These are phyloP conservation scores for Todiramphus saurophagus DNA, from an alignment of 2,113 vertebrate genomes.

Conservation along the genomic window DNA sequence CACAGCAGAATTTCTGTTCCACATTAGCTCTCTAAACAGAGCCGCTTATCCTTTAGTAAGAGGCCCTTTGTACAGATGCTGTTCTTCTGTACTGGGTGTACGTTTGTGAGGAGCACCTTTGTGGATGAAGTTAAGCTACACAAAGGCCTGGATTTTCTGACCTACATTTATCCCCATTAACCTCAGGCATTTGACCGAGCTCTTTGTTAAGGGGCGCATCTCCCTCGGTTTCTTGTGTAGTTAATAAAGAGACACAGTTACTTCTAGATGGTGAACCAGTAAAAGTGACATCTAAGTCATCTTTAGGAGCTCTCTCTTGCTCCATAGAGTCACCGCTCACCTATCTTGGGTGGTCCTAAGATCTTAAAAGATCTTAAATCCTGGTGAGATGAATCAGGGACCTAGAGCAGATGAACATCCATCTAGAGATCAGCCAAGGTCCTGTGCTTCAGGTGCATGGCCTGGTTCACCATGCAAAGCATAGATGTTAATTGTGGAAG, in stretches of 20 bases:
- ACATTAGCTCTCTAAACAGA: background rate
- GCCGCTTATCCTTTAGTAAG: background rate
- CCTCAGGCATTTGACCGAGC: background rate
- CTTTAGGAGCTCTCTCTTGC: background rate
- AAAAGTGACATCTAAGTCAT: background rate
- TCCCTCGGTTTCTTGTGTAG: background rate
- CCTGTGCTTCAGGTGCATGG: background rate
- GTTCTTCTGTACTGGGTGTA: background rate
- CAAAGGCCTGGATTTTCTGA: background rate
- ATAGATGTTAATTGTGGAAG: background rate
- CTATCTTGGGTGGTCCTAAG: background rate
- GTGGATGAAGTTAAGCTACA: background rate
- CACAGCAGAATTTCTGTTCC: background rate
- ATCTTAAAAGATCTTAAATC: background rate
- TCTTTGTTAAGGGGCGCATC: background rate
- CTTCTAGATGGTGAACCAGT: background rate
- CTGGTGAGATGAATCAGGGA: background rate
- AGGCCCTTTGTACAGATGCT: background rate
- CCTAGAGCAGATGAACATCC: background rate
- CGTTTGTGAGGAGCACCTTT: background rate
- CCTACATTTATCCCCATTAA: background rate
- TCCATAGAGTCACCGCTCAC: background rate
- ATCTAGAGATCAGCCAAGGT: background rate
- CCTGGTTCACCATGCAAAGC: background rate
- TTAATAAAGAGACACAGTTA: background rate